Evolutionary conservation across 1,140 invertebrate species (phyloP).

Genomic region (Augochlora pura): DNA sequence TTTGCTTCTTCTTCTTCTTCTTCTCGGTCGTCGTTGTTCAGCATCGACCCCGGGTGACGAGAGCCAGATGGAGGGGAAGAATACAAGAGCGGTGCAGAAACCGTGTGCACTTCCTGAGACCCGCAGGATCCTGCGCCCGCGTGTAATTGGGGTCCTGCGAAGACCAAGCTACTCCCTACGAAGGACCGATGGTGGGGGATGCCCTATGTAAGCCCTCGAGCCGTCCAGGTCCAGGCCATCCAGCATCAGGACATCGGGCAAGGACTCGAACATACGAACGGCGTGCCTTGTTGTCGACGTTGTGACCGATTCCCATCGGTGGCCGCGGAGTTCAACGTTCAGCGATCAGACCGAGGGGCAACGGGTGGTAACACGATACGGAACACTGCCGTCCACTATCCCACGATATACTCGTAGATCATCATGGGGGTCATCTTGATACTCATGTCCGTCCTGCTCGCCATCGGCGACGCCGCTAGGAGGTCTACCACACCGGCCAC

Average conservation of each 20-base stretch:
- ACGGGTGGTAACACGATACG: too few species aligned
- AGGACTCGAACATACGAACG: constrained; percentile 59
- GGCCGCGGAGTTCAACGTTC: constrained; percentile 3
- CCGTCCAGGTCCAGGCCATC: constrained; percentile 78
- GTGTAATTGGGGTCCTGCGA: constrained; percentile 78
- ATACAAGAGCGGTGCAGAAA: not conserved
- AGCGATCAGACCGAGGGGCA: too few species aligned
- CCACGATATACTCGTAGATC: not conserved
- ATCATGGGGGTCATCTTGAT: constrained; percentile 40
- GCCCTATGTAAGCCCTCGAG: constrained; percentile 81
- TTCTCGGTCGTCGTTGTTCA: too few species aligned
- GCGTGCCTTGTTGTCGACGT: not conserved
- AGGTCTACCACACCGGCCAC: constrained; percentile 11
- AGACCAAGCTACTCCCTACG: constrained; percentile 59
- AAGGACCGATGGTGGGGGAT: constrained; percentile 73
- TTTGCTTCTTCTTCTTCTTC: too few species aligned
- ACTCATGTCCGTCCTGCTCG: constrained; percentile 20
- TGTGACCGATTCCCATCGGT: not conserved
- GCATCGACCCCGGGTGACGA: too few species aligned
- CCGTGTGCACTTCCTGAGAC: constrained; percentile 71
- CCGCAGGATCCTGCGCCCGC: constrained; percentile 71
- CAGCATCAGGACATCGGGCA: constrained; percentile 75
- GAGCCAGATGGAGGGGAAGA: not conserved
- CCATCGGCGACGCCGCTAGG: constrained; percentile 34
- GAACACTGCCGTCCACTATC: too few species aligned